These are phyloP conservation scores for Drosophila rubida DNA, from an alignment of 2,888 invertebrate species.

Conservation along the genomic window DNA sequence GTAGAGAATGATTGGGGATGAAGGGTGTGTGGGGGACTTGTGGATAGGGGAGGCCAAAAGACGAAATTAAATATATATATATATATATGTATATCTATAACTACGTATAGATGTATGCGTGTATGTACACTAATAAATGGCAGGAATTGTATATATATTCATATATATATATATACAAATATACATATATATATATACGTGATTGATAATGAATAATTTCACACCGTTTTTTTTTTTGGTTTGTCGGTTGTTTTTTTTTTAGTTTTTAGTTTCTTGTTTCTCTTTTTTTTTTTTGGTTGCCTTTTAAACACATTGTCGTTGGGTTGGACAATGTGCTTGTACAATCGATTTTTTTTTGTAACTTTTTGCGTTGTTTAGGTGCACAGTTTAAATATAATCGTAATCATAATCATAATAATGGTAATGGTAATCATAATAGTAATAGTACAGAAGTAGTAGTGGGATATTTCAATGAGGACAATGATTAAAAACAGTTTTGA, in stretches of 20 bases:
- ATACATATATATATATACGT: slow-evolving; percentile 9
- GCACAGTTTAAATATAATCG: slow-evolving; percentile 45
- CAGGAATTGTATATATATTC: slow-evolving; percentile 56
- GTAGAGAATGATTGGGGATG: neutral
- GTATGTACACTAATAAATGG: slow-evolving; percentile 58
- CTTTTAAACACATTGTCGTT: slow-evolving; percentile 55
- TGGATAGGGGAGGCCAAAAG: slow-evolving; percentile 14
- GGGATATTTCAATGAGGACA: slow-evolving; percentile 48
- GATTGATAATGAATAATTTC: slow-evolving; percentile 53
- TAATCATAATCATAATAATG: slow-evolving; percentile 2
- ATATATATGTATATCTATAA: slow-evolving; percentile 10
- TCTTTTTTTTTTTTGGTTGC: slow-evolving; percentile 42
- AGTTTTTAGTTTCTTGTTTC: slow-evolving; percentile 30
- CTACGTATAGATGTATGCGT: slow-evolving; percentile 9
- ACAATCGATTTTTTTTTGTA: slow-evolving; percentile 44
- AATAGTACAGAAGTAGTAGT: slow-evolving; percentile 50
- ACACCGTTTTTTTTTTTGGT: slow-evolving; percentile 55
- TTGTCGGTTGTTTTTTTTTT: slow-evolving; percentile 51
- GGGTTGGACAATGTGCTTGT: slow-evolving; percentile 51
- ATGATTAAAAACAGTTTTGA: slow-evolving; percentile 58
- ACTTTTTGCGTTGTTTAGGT: slow-evolving; percentile 25
- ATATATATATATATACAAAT: neutral
- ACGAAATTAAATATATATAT: slow-evolving; percentile 6
- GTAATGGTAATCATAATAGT: slow-evolving; percentile 33
- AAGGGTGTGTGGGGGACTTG: neutral